These are phyloP conservation scores for Rhopalosiphum maidis DNA, from an alignment of 1,140 invertebrate species.

Conservation along the genomic window DNA sequence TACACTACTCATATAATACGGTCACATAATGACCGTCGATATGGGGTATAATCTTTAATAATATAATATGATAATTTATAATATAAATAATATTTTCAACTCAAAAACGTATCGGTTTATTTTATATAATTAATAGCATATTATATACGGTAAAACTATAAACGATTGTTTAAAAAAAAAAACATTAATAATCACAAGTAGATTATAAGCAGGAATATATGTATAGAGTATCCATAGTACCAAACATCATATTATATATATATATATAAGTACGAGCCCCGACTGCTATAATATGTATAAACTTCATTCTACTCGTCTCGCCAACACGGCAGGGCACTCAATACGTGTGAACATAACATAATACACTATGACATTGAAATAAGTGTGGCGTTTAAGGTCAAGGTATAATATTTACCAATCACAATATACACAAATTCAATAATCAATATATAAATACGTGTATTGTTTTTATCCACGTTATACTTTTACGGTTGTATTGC, in stretches of 20 bases:
- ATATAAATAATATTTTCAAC: too few species aligned
- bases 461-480: neutral
- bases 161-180: too few species aligned
- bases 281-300: neutral
- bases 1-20: neutral
- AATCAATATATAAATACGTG: neutral
- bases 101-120: too few species aligned
- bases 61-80: neutral
- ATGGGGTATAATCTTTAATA: neutral
- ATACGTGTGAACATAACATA: neutral
- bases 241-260: neutral
- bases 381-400: slow-evolving; percentile 1
- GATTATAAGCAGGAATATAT: too few species aligned
- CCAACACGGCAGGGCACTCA: neutral
- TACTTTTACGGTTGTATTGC: neutral
- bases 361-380: neutral
- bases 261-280: neutral
- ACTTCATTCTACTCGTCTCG: neutral
- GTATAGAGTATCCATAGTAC: too few species aligned
- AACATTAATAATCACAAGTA: too few species aligned
- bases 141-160: too few species aligned
- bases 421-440: neutral
- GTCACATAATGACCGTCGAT: neutral
- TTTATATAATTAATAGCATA: too few species aligned
- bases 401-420: neutral